Evolutionary conservation across 2,888 invertebrate species (phyloP).

Genomic region (Zygaena filipendulae): DNA sequence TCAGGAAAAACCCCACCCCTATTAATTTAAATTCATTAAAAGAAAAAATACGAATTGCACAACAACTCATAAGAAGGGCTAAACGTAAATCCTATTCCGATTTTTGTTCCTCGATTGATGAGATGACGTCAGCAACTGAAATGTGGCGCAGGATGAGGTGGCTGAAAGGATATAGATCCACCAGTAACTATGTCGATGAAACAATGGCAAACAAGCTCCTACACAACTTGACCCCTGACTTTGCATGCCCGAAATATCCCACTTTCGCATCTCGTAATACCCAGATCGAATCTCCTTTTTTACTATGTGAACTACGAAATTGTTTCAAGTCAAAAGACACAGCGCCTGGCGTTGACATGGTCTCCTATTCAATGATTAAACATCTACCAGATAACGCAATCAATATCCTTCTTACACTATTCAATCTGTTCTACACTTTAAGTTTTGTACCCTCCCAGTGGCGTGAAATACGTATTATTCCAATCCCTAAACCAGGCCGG

Average conservation of each 20-base stretch:
- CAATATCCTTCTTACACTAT: no score
- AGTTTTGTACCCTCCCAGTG: no score
- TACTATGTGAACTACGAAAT: no score
- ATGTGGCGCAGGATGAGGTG: slow-evolving; percentile 16
- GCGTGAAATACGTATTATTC: no score
- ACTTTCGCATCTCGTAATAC: no score
- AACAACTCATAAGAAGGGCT: slow-evolving; percentile 8
- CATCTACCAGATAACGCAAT: slow-evolving; percentile 4
- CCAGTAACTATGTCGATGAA: no score
- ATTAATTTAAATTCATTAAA: slow-evolving; percentile 10
- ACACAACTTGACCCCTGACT: no score
- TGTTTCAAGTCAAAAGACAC: no score
- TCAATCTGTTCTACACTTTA: no score
- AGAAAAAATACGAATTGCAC: slow-evolving; percentile 7
- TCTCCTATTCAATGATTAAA: slow-evolving; percentile 8
- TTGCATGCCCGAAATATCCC: no score
- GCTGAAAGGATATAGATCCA: slow-evolving; percentile 12
- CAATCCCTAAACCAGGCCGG: slow-evolving; percentile 4
- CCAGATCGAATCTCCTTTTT: no score
- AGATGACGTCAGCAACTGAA: slow-evolving; percentile 4
- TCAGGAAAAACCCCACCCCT: slow-evolving; percentile 15
- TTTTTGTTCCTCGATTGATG: slow-evolving; percentile 10
- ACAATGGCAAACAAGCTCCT: no score
- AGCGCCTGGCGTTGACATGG: slow-evolving; percentile 4
- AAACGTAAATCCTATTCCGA: slow-evolving; percentile 6